A percentile compares a stretch with the other conserved stretches of the same genome.
Conservation (phyloP, 2,888 invertebrate genomes). For the Polydrusus cervinus region DNA sequence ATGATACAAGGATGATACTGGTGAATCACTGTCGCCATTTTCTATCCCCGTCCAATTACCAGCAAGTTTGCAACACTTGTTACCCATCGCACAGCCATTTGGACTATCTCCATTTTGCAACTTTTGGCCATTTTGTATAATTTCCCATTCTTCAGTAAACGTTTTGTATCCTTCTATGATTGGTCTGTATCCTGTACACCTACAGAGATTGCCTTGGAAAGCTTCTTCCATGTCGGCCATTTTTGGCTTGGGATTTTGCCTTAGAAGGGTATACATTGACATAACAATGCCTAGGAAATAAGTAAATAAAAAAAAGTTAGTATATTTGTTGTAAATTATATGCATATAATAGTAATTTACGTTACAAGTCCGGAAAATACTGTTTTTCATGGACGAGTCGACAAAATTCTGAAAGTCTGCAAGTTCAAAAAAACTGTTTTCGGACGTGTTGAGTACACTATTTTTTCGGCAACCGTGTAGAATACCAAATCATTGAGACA, state of each 20-base stretch:
- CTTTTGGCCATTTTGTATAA: slow-evolving; percentile 60
- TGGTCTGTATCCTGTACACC: slow-evolving; percentile 96
- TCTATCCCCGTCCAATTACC: slow-evolving; percentile 7
- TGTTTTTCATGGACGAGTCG: too few relatives aligned
- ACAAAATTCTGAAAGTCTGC: too few relatives aligned
- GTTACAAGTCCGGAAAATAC: too few relatives aligned
- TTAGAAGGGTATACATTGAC: slow-evolving; percentile 94
- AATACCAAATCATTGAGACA: background rate
- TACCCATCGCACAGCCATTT: slow-evolving; percentile 75
- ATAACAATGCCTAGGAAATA: slow-evolving; percentile 80
- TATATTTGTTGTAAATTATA: too few relatives aligned
- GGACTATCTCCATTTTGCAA: slow-evolving; percentile 57
- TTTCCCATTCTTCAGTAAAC: slow-evolving; percentile 85
- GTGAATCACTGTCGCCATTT: background rate
- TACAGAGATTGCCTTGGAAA: slow-evolving; percentile 89
- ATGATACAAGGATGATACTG: slow-evolving; percentile 38
- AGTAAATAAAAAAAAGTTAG: background rate
- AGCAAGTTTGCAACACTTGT: slow-evolving; percentile 77
- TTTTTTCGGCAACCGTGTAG: too few relatives aligned
- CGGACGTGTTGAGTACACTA: too few relatives aligned
- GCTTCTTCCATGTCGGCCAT: slow-evolving; percentile 86
- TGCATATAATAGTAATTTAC: too few relatives aligned
- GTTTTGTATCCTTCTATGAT: slow-evolving; percentile 93
- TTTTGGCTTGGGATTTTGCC: slow-evolving; percentile 81
- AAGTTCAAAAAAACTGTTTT: too few relatives aligned